Conservation (phyloP, 1,140 invertebrate genomes). For the Tetragnatha versicolor region DNA sequence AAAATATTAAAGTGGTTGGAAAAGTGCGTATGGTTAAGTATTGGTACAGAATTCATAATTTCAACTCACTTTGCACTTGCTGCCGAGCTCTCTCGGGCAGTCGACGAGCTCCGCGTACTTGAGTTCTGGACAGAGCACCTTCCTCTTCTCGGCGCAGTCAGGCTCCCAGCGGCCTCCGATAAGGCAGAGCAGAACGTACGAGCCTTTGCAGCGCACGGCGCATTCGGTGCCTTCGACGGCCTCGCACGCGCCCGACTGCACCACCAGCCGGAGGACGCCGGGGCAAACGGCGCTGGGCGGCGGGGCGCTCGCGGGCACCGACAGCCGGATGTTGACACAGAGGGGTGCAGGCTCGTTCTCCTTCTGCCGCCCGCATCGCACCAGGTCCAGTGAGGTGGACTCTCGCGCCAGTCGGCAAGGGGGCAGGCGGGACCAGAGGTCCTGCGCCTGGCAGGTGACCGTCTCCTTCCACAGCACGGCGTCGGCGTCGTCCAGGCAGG, state of each 20-base stretch:
- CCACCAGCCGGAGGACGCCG: background rate
- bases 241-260: background rate
- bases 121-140: background rate
- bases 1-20: no score
- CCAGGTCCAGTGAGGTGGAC: background rate
- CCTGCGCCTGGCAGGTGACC: background rate
- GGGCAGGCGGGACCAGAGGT: background rate
- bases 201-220: background rate
- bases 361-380: background rate
- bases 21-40: no score
- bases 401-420: background rate
- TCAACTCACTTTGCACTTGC: background rate
- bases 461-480: background rate
- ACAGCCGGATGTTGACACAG: constrained; percentile 3
- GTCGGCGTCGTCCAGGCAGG: background rate
- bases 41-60: no score
- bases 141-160: background rate
- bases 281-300: background rate
- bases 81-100: background rate
- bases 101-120: background rate
- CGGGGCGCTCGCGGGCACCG: no score
- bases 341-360: background rate
- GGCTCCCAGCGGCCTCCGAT: no score
- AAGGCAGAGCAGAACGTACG: background rate
- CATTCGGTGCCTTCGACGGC: background rate